Percentiles rank a stretch among this genome's conserved stretches.
phyloP scores from a whole-genome alignment of 2,888 invertebrate species.

The Oconnorella tubifera region DNA sequence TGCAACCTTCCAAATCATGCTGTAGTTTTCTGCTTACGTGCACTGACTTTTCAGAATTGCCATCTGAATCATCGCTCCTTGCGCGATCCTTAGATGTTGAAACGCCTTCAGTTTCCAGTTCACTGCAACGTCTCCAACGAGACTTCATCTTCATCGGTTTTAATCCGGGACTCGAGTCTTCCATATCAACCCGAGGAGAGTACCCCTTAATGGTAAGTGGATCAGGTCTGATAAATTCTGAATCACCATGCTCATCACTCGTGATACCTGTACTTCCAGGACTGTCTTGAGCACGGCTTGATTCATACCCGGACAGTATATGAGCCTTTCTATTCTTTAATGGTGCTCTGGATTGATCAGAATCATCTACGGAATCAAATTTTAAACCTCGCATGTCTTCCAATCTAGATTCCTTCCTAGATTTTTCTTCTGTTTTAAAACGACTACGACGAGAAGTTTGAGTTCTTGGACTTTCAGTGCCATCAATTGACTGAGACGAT shows the following conservation, averaged over 20 bases:
- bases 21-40: background rate
- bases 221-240: background rate
- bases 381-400: too few relatives aligned
- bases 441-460: too few relatives aligned
- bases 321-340: too few relatives aligned
- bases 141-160: conserved; percentile 36
- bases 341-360: too few relatives aligned
- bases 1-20: background rate
- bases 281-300: background rate
- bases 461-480: background rate
- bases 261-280: background rate
- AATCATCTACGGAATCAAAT: background rate
- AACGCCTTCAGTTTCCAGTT: conserved; percentile 25
- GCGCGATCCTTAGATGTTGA: background rate
- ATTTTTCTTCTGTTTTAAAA: too few relatives aligned
- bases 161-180: background rate
- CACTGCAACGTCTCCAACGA: conserved; percentile 37
- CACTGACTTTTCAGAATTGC: background rate
- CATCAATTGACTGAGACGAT: background rate
- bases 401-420: too few relatives aligned
- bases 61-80: background rate
- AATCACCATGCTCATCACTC: background rate
- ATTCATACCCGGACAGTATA: background rate
- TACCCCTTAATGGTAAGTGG: background rate
- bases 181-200: background rate